Evolutionary conservation across 2,888 invertebrate genomes (phyloP).

Genomic region (Rhogogaster chlorosoma): DNA sequence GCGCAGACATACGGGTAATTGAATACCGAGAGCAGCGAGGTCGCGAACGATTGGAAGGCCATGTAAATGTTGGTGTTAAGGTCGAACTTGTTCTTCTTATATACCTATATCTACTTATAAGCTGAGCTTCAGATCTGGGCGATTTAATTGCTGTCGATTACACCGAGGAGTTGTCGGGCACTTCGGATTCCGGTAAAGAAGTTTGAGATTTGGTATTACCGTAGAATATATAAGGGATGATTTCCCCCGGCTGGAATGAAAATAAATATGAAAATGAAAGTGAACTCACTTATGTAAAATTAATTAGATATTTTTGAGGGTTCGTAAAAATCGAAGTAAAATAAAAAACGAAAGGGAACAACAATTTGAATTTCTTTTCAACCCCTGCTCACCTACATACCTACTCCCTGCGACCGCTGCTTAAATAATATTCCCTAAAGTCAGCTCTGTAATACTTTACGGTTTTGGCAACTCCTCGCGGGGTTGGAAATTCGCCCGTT

Average conservation of each 20-base stretch:
- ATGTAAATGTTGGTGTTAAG: not conserved
- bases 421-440: conserved; percentile 16
- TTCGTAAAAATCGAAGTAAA: too few relatives aligned
- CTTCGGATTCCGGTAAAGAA: not conserved
- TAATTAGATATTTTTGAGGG: not conserved
- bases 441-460: not conserved
- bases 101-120: not conserved
- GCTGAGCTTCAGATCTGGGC: not conserved
- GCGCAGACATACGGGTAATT: conserved; percentile 35
- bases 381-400: not conserved
- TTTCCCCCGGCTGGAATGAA: not conserved
- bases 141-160: conserved; percentile 24
- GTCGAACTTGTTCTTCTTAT: not conserved
- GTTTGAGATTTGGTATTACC: not conserved
- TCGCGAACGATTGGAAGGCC: not conserved
- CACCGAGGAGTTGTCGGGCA: not conserved
- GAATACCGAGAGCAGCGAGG: conserved; percentile 21
- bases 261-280: not conserved
- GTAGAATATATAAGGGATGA: not conserved
- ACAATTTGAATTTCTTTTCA: not conserved
- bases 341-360: not conserved
- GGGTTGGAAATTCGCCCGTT: not conserved
- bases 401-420: not conserved
- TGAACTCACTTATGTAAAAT: not conserved
- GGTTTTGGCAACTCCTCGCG: not conserved